Conservation (phyloP, 1,140 invertebrate genomes). For the Leptonema lineaticorne region DNA sequence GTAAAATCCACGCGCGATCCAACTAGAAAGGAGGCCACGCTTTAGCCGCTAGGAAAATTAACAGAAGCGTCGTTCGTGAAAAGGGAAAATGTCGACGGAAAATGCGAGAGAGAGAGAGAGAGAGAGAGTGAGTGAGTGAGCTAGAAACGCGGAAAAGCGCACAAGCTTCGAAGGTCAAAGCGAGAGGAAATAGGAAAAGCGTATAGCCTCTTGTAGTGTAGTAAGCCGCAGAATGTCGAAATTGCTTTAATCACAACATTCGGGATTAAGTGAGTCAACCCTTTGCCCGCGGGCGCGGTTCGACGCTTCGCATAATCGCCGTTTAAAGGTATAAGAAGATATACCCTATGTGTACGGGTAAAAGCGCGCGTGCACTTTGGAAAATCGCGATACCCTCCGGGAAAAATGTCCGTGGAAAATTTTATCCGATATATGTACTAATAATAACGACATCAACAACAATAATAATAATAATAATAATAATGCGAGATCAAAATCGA, state of each 20-base stretch:
- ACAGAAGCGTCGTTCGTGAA: not conserved
- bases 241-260: constrained; percentile 16
- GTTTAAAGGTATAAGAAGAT: too few relatives aligned
- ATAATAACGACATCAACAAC: too few relatives aligned
- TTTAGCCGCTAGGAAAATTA: not conserved
- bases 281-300: not conserved
- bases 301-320: not conserved
- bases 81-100: not conserved
- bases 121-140: not conserved
- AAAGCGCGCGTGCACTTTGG: too few relatives aligned
- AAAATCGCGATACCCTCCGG: too few relatives aligned
- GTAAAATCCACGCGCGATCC: constrained; percentile 25
- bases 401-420: too few relatives aligned
- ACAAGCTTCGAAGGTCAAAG: not conserved
- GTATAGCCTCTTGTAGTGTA: not conserved
- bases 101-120: not conserved
- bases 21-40: constrained; percentile 3
- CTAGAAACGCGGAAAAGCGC: too few relatives aligned
- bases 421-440: too few relatives aligned
- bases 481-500: too few relatives aligned
- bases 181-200: too few relatives aligned
- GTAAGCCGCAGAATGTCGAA: constrained; percentile 16
- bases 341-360: too few relatives aligned
- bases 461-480: too few relatives aligned
- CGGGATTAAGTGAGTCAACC: not conserved